phyloP scores from a whole-genome alignment of 2,113 vertebrate species.

The Istiophorus platypterus region DNA sequence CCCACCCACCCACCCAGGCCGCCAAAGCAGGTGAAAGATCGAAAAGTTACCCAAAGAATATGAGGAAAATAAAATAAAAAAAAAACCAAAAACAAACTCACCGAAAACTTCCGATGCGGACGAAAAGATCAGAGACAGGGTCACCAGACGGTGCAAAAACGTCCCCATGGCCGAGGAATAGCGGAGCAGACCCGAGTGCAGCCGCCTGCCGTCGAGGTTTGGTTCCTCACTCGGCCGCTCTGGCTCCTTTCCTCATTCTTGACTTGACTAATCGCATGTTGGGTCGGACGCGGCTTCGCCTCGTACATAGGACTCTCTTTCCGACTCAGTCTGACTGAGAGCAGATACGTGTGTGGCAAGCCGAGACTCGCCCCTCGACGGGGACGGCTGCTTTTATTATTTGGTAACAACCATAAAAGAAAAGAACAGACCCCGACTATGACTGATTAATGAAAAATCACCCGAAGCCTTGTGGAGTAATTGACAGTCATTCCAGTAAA shows the following conservation, averaged over 20 bases:
- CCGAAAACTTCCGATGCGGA: slow-evolving; percentile 39
- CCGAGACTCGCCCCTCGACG: background rate
- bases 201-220: background rate
- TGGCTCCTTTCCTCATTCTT: slow-evolving; percentile 71
- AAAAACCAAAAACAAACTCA: slow-evolving; percentile 45
- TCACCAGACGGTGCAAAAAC: background rate
- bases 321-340: background rate
- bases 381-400: too few relatives aligned
- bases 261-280: slow-evolving; percentile 35
- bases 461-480: too few relatives aligned
- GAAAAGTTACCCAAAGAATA: background rate
- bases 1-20: background rate
- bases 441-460: too few relatives aligned
- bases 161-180: slow-evolving; percentile 57
- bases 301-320: background rate
- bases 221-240: background rate
- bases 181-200: background rate
- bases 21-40: slow-evolving; percentile 47
- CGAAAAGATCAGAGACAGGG: slow-evolving; percentile 33
- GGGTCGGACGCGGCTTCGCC: slow-evolving; percentile 12
- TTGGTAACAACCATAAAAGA: too few relatives aligned
- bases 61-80: background rate
- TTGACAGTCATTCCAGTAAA: too few relatives aligned
- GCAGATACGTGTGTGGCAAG: background rate
- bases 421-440: too few relatives aligned